Percentiles rank a stretch among this genome's conserved stretches.
These are phyloP conservation scores for Lamellibrachia luymesi DNA, from an alignment of 1,140 invertebrate species.

Conservation along the genomic window DNA sequence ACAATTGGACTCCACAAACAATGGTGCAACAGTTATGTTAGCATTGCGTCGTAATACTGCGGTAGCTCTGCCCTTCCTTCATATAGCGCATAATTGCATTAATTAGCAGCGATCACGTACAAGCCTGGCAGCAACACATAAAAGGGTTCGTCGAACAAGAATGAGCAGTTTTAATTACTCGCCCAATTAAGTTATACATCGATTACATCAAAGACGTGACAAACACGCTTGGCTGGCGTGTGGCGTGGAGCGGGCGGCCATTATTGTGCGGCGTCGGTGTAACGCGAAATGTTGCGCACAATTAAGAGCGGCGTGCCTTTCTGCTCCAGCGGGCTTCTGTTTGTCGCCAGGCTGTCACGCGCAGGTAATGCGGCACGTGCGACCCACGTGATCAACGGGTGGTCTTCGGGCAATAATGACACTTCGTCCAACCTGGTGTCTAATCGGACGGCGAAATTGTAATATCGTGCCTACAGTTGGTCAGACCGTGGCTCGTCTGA, in stretches of 20 bases:
- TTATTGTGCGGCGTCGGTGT: background rate
- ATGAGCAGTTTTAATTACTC: conserved; percentile 5
- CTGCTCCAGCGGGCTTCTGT: background rate
- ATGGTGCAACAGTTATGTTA: background rate
- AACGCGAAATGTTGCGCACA: conserved; percentile 3
- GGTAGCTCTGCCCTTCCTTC: background rate
- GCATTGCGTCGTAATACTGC: background rate
- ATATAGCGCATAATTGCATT: background rate
- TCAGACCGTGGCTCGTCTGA: background rate
- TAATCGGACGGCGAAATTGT: background rate
- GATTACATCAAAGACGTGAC: background rate
- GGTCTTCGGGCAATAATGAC: background rate
- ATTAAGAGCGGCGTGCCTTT: background rate
- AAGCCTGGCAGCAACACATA: background rate
- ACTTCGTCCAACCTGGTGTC: background rate
- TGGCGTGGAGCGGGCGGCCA: background rate
- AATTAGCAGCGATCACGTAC: conserved; percentile 1
- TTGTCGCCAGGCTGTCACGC: background rate
- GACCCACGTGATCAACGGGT: background rate
- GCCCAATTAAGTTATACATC: conserved; percentile 5
- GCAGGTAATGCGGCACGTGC: background rate
- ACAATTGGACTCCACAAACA: background rate
- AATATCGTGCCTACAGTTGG: background rate
- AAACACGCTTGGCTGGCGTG: background rate
- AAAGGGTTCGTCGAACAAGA: background rate